Evolutionary conservation across 2,797 vertebrate genomes (phyloP).

Genomic region (Tokudaia tokunoshimensis): DNA sequence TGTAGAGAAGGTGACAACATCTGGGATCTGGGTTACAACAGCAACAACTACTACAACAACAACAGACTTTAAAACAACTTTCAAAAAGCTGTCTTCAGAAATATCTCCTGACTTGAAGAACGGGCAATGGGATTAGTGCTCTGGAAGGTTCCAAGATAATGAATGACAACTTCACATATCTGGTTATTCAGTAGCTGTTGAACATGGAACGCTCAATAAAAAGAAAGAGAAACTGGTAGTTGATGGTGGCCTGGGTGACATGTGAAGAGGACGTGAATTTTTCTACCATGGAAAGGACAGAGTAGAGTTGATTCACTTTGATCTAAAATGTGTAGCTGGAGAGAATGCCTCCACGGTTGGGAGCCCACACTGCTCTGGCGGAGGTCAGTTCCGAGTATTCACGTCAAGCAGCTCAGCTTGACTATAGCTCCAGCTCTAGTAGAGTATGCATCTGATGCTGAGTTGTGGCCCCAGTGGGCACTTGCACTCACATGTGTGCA

Average conservation of each 20-base stretch:
- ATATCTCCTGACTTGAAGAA: slow-evolving; percentile 90
- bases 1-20: slow-evolving; percentile 95
- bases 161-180: slow-evolving; percentile 91
- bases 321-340: slow-evolving; percentile 95
- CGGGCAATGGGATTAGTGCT: slow-evolving; percentile 92
- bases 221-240: slow-evolving; percentile 93
- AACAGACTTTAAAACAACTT: slow-evolving; percentile 90
- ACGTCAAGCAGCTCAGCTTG: too few relatives aligned
- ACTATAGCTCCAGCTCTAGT: background rate
- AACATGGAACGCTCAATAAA: slow-evolving; percentile 92
- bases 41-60: slow-evolving; percentile 86
- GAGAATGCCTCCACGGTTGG: background rate
- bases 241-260: slow-evolving; percentile 92
- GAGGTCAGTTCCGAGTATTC: background rate
- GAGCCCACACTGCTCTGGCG: background rate
- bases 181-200: slow-evolving; percentile 91
- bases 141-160: slow-evolving; percentile 90
- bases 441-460: background rate
- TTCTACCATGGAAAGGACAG: slow-evolving; percentile 93
- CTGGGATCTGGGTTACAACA: slow-evolving; percentile 87
- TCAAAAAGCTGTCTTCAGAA: slow-evolving; percentile 91
- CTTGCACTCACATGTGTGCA: background rate
- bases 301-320: slow-evolving; percentile 90
- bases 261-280: slow-evolving; percentile 85
- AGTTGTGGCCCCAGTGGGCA: background rate